Evolutionary conservation across 2,888 invertebrate genomes (phyloP), one percentile per base, ranked within the genome.

Genomic region (Serrognathus titanus): DNA sequence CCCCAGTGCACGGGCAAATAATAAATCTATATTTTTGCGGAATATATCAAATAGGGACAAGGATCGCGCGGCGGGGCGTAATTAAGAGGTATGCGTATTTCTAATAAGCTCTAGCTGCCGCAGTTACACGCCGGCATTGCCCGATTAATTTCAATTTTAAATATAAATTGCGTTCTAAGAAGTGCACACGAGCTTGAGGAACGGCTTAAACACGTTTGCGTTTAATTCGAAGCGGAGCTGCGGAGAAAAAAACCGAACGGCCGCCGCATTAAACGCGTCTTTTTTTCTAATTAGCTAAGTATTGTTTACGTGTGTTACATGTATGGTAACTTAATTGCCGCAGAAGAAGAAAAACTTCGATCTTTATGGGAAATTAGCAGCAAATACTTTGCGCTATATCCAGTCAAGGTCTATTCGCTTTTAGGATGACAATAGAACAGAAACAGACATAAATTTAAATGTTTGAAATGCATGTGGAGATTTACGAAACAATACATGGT

Each of bases 21-120:
- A 40, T 40, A 40, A 40, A 12, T 13, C 11, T 43, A 13, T 16
- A 43, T 43, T 43, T 9, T 43, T 43, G 10, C 13, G 9, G 20
- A 16, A 43, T 43, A 13, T 11, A 43, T 43, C 16, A 11, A 43
- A 16, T 11, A 20, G 43, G 16, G 13, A 43, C 43, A 16, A 43
- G 43, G 20, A 43, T 43, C 43, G 43, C 43, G 16, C 43, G 43
- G 12, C 43, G 43, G 43, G 43, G 10, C 9, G 43, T 43, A 43
- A 43, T 43, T 43, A 43, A 43, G 43, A 43, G 43, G 11, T 43
- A 43, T 43, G 43, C 43, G 43, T 43, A 16, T 43, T 43, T 16
- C 16, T 43, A 13, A 43, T 43, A 43, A 43, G 12, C 43, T 13
- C 6, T 20, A 20, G 43, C 43, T 43, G 43, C 43, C 43, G 43